Percentiles rank a stretch among this genome's conserved stretches.
Evolutionary conservation across 2,888 invertebrate genomes (phyloP).

Genomic region (Polymixis flavicincta): DNA sequence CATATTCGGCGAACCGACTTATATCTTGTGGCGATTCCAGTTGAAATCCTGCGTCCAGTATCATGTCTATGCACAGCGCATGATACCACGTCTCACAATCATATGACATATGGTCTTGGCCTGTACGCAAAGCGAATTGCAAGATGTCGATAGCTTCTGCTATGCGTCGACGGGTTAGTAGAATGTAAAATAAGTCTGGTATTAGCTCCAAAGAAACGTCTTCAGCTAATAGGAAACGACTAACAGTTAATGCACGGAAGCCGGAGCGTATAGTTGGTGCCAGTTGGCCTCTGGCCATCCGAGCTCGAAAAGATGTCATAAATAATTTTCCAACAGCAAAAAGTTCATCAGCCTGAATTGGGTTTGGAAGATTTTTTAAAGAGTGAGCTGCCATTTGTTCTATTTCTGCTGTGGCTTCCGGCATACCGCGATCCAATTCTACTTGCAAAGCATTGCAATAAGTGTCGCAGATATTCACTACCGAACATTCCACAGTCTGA

Average conservation of each 20-base stretch:
- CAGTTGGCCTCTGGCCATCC: conserved; percentile 80
- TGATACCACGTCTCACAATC: conserved; percentile 89
- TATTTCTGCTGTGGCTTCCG: conserved; percentile 80
- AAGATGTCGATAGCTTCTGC: conserved; percentile 88
- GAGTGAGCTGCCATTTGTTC: conserved; percentile 78
- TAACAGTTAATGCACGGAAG: conserved; percentile 82
- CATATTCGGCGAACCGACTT: conserved; percentile 81
- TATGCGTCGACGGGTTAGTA: conserved; percentile 84
- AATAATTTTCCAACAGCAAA: conserved; percentile 86
- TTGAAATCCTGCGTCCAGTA: conserved; percentile 90
- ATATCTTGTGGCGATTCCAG: conserved; percentile 87
- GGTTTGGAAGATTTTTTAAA: conserved; percentile 75
- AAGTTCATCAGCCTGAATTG: conserved; percentile 84
- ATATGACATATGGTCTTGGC: conserved; percentile 70
- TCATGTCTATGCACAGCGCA: conserved; percentile 90
- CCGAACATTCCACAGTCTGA: conserved; percentile 80
- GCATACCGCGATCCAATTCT: conserved; percentile 82
- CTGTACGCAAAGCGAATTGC: conserved; percentile 76
- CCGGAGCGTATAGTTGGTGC: conserved; percentile 81
- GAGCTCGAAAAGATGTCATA: conserved; percentile 83
- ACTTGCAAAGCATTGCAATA: conserved; percentile 87
- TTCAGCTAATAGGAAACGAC: conserved; percentile 83
- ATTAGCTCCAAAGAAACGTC: conserved; percentile 83
- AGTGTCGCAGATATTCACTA: conserved; percentile 85
- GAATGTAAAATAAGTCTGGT: conserved; percentile 85